Base-by-base conservation (phyloP, 92 coral and sea anemone species). In the Palythoa heliodiscus region DNA sequence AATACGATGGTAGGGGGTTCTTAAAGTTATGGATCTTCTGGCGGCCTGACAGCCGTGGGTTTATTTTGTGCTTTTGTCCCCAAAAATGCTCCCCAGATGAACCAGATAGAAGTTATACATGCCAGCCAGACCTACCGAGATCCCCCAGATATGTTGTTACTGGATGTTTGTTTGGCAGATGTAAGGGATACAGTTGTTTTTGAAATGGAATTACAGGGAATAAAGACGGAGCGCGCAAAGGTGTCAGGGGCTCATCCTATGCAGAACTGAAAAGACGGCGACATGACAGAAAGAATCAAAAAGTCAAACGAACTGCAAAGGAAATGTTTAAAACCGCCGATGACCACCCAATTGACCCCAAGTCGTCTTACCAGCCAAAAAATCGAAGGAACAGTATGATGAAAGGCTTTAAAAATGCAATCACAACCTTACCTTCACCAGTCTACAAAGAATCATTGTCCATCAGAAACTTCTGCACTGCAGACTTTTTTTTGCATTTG, bases 11-110 rank as follows among this genome's bases (percentile, higher is more conserved):
- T 17, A 84, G 91, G 17, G 85, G 76, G 25, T 89, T 92, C 70
- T 53, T 89, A 37, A 75, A 53, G 12, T 12, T 75, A 70, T 88
- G 92, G 89, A 60, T 89, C 22, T 14, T 53, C 10, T 89, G 93
- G 89, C 89, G 95, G 91, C 71, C 85, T 43, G 87, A 84, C 52
- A 71, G 93, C 22, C 82, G 76, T 54, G 93, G 85, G 11, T 92
- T 89, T 52, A 76, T 87, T 5, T 87, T 92, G 86, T 55, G 90
- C 81, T 52, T 86, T 88, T 73, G 52, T 43, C 66, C 3, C 87
- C 91, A 47, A 55, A 55, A 55, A 55, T 55, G 61, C 61, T n/a
- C 61, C 19, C 61, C 15, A 55, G 12, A 55, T 55, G 61, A 55
- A 55, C 15, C 61, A 55, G 61, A n/a, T n/a, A 55, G 61, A 55